A percentile compares a stretch with the other conserved stretches of the same genome.
phyloP scores from a whole-genome alignment of 2,113 vertebrate species.

The Australoheros scitulus region DNA sequence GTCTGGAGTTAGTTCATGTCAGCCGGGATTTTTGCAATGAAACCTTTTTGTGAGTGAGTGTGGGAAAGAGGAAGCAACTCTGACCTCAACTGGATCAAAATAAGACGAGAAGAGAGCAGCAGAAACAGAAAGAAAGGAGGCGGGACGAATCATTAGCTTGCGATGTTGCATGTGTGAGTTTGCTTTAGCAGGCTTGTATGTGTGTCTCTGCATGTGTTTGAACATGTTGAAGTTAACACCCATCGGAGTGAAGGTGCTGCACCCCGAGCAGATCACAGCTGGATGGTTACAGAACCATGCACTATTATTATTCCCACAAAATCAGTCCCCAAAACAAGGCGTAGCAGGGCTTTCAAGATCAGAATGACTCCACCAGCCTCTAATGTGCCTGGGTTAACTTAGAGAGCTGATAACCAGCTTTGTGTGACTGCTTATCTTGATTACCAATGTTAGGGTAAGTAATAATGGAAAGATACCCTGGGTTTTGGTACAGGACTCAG shows the following conservation, averaged over 20 bases:
- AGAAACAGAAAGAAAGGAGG: neutral
- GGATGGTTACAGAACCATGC: neutral
- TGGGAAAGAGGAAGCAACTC: constrained; percentile 17
- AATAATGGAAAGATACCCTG: too few species aligned
- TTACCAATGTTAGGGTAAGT: too few species aligned
- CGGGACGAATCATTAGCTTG: neutral
- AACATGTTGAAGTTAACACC: neutral
- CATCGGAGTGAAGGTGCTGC: neutral
- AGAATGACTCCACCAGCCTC: too few species aligned
- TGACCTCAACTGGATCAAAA: constrained; percentile 31
- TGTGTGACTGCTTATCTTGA: too few species aligned
- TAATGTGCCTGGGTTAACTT: too few species aligned
- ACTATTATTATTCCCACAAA: neutral
- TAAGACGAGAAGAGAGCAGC: neutral
- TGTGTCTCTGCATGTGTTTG: constrained; percentile 5
- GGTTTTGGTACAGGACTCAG: too few species aligned
- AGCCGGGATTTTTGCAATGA: neutral
- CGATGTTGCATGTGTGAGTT: neutral
- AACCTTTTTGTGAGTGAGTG: neutral
- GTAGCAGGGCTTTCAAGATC: too few species aligned
- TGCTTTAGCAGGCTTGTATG: neutral
- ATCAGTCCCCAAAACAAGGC: too few species aligned
- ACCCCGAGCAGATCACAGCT: neutral
- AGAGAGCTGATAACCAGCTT: too few species aligned
- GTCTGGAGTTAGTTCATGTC: neutral